Evolutionary conservation across 2,113 vertebrate genomes (phyloP).

Genomic region (Lathamus discolor): DNA sequence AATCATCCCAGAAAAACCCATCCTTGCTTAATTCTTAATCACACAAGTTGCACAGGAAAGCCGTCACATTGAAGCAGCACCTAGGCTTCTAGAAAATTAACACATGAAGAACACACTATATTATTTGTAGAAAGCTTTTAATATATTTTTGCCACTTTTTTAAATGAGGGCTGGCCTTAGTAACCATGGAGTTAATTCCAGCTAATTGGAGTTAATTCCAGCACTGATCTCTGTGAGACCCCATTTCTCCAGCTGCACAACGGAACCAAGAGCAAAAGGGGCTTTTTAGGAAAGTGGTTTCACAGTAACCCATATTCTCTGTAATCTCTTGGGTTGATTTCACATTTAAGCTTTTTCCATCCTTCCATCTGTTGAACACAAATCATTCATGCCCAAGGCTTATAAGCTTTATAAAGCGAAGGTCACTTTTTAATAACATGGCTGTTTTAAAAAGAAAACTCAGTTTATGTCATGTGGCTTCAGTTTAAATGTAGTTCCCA

Average conservation of each 20-base stretch:
- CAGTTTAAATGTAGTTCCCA: constrained; percentile 60
- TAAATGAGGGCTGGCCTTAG: not conserved
- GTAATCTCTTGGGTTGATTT: not conserved
- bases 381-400: not conserved
- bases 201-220: not conserved
- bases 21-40: not conserved
- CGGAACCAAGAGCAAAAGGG: not conserved
- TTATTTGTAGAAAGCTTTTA: not conserved
- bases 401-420: not conserved
- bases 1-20: not conserved
- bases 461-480: constrained; percentile 56
- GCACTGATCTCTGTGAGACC: not conserved
- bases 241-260: not conserved
- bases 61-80: not conserved
- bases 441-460: constrained; percentile 12
- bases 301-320: not conserved
- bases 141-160: not conserved
- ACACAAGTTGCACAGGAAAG: not conserved
- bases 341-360: not conserved
- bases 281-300: not conserved
- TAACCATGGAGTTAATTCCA: not conserved
- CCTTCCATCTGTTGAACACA: not conserved
- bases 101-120: not conserved
- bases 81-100: not conserved
- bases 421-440: constrained; percentile 49